Base-by-base conservation (phyloP, 92 coral and sea anemone genomes). In the Umimayanthus chanpuru region DNA sequence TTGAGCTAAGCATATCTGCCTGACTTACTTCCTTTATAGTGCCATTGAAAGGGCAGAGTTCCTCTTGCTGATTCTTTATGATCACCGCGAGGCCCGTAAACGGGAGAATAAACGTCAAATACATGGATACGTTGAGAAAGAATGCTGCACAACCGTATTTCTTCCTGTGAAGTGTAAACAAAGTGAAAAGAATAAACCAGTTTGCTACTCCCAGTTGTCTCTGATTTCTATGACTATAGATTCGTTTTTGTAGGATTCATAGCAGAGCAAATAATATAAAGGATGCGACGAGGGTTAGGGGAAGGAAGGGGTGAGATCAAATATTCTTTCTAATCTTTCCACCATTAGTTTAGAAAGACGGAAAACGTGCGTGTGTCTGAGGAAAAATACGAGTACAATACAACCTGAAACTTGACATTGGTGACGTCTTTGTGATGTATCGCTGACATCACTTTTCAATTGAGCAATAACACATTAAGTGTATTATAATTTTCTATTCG, bases 101-200 rank as follows among this genome's bases (percentile, higher is more conserved):
- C 18, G 87, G 87, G 2, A 83, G 87, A 18, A 83, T 83, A 40
- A 83, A 83, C 5, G 58, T 29, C 23, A 83, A 26, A 32, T 70
- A 83, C 15, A 43, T 44, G 23, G 77, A 68, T 49, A 67, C 36
- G 61, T 71, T 82, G 26, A 83, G 14, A 11, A 83, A 83, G 26
- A 67, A 83, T n/a, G 87, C 77, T 3, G 65, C 44, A 72, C 77
- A 68, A 67, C 87, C 87, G 76, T 83, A 83, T 15, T 83, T 83
- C 87, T 83, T 83, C 87, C 87, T 83, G 61, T 29, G 40, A 72
- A 23, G 40, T 7, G 40, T 20, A 26, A 72, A 7, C 32, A 72
- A 72, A 28, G 41, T 7, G 29, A 68, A 68, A n/a, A n/a, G n/a
- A n/a, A n/a, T n/a, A n/a, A n/a, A n/a, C n/a, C n/a, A n/a, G n/a